Evolutionary conservation across 2,113 vertebrate species (phyloP).

Genomic region (Ciconia maguari): DNA sequence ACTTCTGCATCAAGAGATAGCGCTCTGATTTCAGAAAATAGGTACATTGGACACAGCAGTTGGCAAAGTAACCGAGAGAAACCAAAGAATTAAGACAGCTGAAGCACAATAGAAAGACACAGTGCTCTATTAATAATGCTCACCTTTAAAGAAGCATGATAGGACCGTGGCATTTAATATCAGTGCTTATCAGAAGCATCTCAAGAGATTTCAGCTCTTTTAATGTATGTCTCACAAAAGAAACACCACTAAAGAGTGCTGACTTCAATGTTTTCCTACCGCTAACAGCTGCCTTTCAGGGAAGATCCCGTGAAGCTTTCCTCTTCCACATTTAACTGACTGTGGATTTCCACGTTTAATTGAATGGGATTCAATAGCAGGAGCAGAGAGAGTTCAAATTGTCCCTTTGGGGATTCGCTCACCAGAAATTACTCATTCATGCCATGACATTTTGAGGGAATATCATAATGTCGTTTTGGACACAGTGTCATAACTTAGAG

Average conservation of each 20-base stretch:
- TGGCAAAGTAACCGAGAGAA: not conserved
- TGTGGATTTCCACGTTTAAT: conserved; percentile 31
- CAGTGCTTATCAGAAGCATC: conserved; percentile 51
- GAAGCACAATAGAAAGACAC: conserved; percentile 12
- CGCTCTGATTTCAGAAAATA: not conserved
- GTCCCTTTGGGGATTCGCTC: conserved; percentile 19
- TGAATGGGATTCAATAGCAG: conserved; percentile 52
- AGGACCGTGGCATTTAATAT: conserved; percentile 32
- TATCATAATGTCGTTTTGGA: conserved; percentile 49
- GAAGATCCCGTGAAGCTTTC: conserved; percentile 29
- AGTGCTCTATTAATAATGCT: conserved; percentile 41
- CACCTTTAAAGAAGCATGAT: conserved; percentile 44
- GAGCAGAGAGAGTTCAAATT: conserved; percentile 46
- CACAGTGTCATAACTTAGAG: conserved; percentile 53
- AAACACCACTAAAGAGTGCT: conserved; percentile 39
- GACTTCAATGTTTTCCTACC: conserved; percentile 53
- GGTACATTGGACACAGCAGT: not conserved
- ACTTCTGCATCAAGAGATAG: not conserved
- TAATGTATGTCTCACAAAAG: conserved; percentile 49
- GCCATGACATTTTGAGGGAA: conserved; percentile 56
- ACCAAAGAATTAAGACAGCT: conserved; percentile 19
- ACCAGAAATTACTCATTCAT: conserved; percentile 54
- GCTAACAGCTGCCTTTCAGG: conserved; percentile 54
- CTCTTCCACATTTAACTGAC: conserved; percentile 47
- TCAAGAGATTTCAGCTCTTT: conserved; percentile 54